Evolutionary conservation across 2,113 vertebrate species (phyloP).

Genomic region (Prionailurus bengalensis): DNA sequence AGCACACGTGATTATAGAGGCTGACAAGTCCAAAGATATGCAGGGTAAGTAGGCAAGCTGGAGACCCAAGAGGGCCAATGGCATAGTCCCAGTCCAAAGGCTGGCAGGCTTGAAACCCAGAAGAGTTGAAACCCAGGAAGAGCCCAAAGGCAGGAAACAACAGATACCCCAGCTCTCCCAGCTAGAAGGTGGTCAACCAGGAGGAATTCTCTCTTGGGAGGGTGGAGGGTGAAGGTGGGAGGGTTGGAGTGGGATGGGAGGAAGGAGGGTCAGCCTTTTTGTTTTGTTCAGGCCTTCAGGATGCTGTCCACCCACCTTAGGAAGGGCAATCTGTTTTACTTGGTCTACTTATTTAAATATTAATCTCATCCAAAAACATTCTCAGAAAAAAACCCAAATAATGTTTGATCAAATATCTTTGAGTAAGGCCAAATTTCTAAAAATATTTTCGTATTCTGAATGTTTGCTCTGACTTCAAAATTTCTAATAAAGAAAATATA

Average conservation of each 20-base stretch:
- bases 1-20: not conserved
- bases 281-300: not conserved
- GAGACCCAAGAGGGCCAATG: not conserved
- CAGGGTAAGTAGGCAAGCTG: not conserved
- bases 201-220: not conserved
- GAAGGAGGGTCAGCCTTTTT: not conserved
- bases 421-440: not conserved
- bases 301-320: not conserved
- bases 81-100: not conserved
- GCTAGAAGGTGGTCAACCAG: not conserved
- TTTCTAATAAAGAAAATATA: constrained; percentile 19
- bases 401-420: constrained; percentile 7
- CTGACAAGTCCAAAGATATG: not conserved
- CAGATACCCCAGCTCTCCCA: not conserved
- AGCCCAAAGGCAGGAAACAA: not conserved
- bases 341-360: not conserved
- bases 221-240: not conserved
- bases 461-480: constrained; percentile 9
- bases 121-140: not conserved
- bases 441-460: constrained; percentile 20
- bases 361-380: not conserved
- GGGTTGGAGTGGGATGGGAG: too few species aligned
- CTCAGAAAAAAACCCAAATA: not conserved
- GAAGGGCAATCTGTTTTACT: not conserved
- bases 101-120: not conserved